A percentile compares a stretch with the other conserved stretches of the same genome.
Evolutionary conservation across 2,888 invertebrate species (phyloP).

Genomic region (Pelosia muscerda): DNA sequence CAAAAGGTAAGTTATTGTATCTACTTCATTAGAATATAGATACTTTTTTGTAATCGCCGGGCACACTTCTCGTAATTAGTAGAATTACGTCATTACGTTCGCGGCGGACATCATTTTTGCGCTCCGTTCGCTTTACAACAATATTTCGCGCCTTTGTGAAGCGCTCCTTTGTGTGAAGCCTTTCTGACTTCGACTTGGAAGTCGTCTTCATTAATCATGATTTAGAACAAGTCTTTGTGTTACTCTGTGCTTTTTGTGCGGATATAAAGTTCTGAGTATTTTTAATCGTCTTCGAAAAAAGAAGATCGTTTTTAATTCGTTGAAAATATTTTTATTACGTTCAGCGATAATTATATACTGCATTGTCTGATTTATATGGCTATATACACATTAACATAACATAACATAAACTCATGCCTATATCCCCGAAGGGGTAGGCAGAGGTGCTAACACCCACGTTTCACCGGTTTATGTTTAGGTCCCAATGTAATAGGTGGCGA

Average conservation of each 20-base stretch:
- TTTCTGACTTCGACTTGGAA: constrained; percentile 34
- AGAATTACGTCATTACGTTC: constrained; percentile 28
- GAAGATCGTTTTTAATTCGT: background rate
- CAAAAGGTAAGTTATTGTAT: too few species aligned
- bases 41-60: too few species aligned
- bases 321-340: background rate
- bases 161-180: constrained; percentile 33
- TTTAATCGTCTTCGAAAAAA: background rate
- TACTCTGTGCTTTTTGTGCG: constrained; percentile 14
- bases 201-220: constrained; percentile 47
- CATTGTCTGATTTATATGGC: too few species aligned
- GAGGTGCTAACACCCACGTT: too few species aligned
- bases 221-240: constrained; percentile 15
- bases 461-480: too few species aligned
- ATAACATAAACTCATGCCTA: too few species aligned
- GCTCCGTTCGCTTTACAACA: constrained; percentile 25
- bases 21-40: too few species aligned
- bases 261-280: constrained; percentile 7
- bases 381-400: too few species aligned
- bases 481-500: too few species aligned
- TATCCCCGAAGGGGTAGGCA: too few species aligned
- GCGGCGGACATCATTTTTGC: constrained; percentile 37
- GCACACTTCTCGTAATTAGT: constrained; percentile 27
- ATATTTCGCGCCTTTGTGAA: constrained; percentile 40
- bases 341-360: background rate